Evolutionary conservation across 2,888 invertebrate species (phyloP), one percentile per base, ranked within the genome.

Genomic region (Dicranocentrus wangi): DNA sequence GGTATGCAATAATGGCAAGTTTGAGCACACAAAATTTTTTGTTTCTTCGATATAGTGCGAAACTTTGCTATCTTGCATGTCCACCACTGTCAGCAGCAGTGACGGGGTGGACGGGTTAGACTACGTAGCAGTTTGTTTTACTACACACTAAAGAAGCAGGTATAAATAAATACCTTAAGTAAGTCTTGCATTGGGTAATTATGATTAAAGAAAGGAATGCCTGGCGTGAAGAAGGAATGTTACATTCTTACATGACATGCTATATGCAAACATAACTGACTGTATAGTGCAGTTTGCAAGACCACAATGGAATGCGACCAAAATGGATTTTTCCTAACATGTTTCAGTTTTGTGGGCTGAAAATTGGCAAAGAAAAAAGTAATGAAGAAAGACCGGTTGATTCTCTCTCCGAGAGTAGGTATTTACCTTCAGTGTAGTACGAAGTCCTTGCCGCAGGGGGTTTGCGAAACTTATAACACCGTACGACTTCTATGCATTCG

Each of bases 401-500:
- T 28, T 68, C 47, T 77, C 13, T 5, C 17, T 27, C 10, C 25
- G 10, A 55, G 47, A 17, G 65, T 65, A 65, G 65, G 73, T 23
- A 73, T 32, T 60, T 23, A 75, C 47, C 21, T 69, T 68, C 60
- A 39, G 3, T 58, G 58, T 25, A 68, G 15, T 1, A 68, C 58
- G 27, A 61, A 78, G 78, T 78, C 78, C 78, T 78, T 78, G 78
- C 78, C 78, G 78, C 63, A 78, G 78, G 78, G 78, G 53, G 63
- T 78, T 76, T 70, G 13, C 25, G 7, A 53, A 53, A 21, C 68
- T 23, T 68, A 8, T 42, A 42, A 19, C 68, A 68, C 42, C 1
- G 47, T 47, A 32, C 10, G 3, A 10, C 32, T 32, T 32, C 32
- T 32, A 21, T 32, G 32, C 19, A 32, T 19, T 69, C 55, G 55